phyloP scores from a whole-genome alignment of 2,113 vertebrate species.

The Raja brachyura region DNA sequence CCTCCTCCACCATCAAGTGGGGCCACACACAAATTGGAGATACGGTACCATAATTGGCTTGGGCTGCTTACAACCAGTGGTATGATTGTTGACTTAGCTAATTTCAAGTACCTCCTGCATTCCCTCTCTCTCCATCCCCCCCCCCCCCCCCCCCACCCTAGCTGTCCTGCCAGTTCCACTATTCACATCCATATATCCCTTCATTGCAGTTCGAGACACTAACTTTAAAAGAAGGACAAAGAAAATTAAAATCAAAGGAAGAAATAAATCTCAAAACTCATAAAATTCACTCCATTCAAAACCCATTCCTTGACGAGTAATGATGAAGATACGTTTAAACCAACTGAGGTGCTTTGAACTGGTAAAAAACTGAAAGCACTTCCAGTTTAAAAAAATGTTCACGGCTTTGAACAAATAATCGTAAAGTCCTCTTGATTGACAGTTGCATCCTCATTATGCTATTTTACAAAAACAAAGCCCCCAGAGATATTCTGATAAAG shows the following conservation, averaged over 20 bases:
- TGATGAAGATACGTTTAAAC: background rate
- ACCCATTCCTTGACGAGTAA: background rate
- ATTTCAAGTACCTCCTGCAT: no score
- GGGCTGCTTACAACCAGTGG: no score
- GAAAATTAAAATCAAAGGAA: background rate
- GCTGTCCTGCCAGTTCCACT: no score
- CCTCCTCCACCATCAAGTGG: no score
- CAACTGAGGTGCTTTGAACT: background rate
- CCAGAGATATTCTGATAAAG: background rate
- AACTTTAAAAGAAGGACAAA: background rate
- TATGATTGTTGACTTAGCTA: no score
- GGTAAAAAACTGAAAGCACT: background rate
- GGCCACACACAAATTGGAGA: no score
- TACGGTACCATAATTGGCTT: no score
- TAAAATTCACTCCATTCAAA: background rate
- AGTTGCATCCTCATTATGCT: constrained; percentile 1
- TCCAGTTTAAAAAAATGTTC: background rate
- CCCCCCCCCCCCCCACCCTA: no score
- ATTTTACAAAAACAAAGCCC: background rate
- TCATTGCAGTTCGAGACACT: background rate
- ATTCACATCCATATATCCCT: no score
- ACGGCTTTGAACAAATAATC: background rate
- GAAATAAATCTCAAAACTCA: background rate
- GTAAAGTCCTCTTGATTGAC: background rate
- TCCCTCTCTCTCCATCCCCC: no score